Evolutionary conservation across 1,140 invertebrate genomes (phyloP).

Genomic region (Drosophila bipectinata): DNA sequence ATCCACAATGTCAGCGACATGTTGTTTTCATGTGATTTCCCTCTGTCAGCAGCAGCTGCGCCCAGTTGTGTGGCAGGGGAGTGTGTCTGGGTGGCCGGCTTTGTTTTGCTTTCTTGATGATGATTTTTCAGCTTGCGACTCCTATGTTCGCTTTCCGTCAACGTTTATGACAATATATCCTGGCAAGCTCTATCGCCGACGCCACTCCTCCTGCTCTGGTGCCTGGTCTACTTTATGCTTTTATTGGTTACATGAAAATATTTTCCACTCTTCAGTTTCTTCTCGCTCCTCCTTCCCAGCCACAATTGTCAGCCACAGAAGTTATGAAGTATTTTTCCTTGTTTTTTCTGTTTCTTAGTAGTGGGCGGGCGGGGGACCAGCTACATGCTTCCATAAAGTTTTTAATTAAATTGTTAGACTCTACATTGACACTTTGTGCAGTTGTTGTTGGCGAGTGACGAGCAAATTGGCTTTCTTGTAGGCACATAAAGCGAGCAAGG

Average conservation of each 20-base stretch:
- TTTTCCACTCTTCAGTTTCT: conserved; percentile 48
- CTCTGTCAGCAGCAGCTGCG: conserved; percentile 62
- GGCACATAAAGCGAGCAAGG: background rate
- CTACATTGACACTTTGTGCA: conserved; percentile 60
- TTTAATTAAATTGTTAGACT: conserved; percentile 80
- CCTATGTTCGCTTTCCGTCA: conserved; percentile 78
- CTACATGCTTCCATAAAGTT: conserved; percentile 79
- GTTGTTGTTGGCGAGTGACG: conserved; percentile 36
- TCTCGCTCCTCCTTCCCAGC: conserved; percentile 25
- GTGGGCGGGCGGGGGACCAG: conserved; percentile 16
- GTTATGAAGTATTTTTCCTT: conserved; percentile 68
- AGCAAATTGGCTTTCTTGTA: conserved; percentile 47
- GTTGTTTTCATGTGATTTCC: conserved; percentile 78
- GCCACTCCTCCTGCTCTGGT: conserved; percentile 4
- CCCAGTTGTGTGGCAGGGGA: conserved; percentile 4
- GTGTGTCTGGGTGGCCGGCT: conserved; percentile 33
- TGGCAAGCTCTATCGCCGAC: conserved; percentile 9
- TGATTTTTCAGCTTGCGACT: conserved; percentile 75
- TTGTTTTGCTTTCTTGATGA: conserved; percentile 47
- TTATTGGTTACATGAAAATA: conserved; percentile 78
- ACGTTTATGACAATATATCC: conserved; percentile 79
- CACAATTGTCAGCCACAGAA: conserved; percentile 79
- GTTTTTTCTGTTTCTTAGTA: conserved; percentile 17
- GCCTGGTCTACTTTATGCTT: conserved; percentile 67
- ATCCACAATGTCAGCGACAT: conserved; percentile 66